Percentiles rank a stretch among this genome's conserved stretches.
Evolutionary conservation across 2,888 invertebrate genomes (phyloP).

Genomic region (Zhuqinia jingwanae): DNA sequence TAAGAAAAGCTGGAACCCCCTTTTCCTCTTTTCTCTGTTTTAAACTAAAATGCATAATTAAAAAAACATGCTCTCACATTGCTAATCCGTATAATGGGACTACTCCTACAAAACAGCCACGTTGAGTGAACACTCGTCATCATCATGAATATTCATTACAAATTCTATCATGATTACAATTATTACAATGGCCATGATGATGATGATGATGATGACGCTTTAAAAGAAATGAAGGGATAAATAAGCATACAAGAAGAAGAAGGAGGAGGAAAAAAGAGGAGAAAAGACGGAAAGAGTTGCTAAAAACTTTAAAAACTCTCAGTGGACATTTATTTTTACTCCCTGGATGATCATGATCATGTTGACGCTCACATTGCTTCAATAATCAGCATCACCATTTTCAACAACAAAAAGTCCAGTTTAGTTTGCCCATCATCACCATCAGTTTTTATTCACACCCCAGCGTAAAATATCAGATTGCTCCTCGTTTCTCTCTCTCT

Average conservation of each 20-base stretch:
- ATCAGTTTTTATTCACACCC: background rate
- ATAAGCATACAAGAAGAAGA: background rate
- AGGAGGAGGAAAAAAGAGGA: background rate
- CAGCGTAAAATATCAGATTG: background rate
- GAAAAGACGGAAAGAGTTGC: background rate
- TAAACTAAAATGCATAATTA: constrained; percentile 70
- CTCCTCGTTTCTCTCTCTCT: background rate
- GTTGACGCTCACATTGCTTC: background rate
- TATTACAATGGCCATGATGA: background rate
- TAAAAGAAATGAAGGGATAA: too few species aligned
- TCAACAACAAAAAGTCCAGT: background rate
- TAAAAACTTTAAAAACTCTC: constrained; percentile 48
- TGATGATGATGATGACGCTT: background rate
- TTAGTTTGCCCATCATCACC: background rate
- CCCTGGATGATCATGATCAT: constrained; percentile 42
- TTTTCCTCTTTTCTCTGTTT: constrained; percentile 29
- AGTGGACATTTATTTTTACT: constrained; percentile 28
- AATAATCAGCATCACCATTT: background rate
- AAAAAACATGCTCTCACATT: constrained; percentile 69
- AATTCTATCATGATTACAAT: constrained; percentile 1
- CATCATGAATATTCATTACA: constrained; percentile 69
- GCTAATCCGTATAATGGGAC: constrained; percentile 60
- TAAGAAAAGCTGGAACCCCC: constrained; percentile 3
- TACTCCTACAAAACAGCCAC: background rate
- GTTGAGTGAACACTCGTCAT: constrained; percentile 18